phyloP scores from a whole-genome alignment of 2,797 vertebrate species.

The Siniperca obscura region DNA sequence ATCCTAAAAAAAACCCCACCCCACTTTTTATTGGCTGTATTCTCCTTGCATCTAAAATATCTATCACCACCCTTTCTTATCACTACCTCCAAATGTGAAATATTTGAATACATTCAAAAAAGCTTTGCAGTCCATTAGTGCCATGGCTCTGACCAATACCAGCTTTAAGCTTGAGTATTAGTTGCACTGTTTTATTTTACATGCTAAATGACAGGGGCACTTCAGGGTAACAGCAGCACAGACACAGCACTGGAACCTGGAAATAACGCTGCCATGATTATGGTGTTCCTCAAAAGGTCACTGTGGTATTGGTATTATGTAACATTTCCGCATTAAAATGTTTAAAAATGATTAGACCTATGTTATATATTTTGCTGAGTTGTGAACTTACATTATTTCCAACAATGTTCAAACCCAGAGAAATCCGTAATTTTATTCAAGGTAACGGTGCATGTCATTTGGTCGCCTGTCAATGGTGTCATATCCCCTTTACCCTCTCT shows the following conservation, averaged over 20 bases:
- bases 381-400: no score
- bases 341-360: no score
- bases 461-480: no score
- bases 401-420: no score
- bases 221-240: constrained; percentile 29
- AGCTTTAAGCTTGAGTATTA: constrained; percentile 48
- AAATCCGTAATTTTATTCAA: no score
- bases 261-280: constrained; percentile 36
- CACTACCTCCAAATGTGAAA: constrained; percentile 27
- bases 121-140: constrained; percentile 63
- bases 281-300: constrained; percentile 69
- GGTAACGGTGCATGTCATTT: no score
- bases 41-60: constrained; percentile 20
- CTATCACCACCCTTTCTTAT: not conserved
- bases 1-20: constrained; percentile 1
- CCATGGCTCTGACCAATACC: constrained; percentile 52
- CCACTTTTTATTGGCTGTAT: constrained; percentile 16
- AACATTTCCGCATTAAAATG: no score
- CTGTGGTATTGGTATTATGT: constrained; percentile 39
- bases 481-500: no score
- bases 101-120: constrained; percentile 63
- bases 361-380: no score
- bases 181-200: constrained; percentile 48
- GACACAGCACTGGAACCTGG: constrained; percentile 13
- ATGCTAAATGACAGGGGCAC: constrained; percentile 55